phyloP scores from a whole-genome alignment of 1,140 invertebrate species.

The Potamilus streckersoni region DNA sequence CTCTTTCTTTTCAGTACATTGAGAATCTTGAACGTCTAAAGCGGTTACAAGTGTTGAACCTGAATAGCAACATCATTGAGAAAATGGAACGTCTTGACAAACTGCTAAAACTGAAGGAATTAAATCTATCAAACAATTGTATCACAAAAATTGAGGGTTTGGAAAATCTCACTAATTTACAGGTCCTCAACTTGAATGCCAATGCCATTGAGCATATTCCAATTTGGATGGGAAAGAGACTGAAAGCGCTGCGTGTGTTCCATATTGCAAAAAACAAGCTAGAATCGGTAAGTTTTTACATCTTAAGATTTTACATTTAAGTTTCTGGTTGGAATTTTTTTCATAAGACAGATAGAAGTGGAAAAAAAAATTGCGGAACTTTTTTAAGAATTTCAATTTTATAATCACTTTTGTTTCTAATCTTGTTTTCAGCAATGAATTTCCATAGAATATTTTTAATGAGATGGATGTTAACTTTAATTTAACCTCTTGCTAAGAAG shows the following conservation, averaged over 20 bases:
- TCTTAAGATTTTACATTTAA: not conserved
- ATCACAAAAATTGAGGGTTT: constrained; percentile 61
- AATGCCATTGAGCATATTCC: constrained; percentile 64
- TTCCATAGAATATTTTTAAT: no score
- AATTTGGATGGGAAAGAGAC: constrained; percentile 57
- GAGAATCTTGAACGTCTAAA: constrained; percentile 61
- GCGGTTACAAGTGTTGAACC: constrained; percentile 53
- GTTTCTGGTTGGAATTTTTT: not conserved
- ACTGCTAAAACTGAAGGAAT: constrained; percentile 55
- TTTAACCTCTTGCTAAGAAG: no score
- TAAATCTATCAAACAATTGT: constrained; percentile 59
- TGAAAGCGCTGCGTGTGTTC: constrained; percentile 57
- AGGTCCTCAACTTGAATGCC: constrained; percentile 57
- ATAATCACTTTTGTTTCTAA: no score
- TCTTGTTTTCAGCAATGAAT: no score
- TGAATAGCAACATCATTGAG: constrained; percentile 64
- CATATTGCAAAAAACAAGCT: constrained; percentile 60
- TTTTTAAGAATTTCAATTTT: no score
- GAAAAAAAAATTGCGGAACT: no score
- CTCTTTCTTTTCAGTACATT: constrained; percentile 58
- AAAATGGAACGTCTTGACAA: constrained; percentile 63
- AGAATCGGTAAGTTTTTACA: constrained; percentile 48
- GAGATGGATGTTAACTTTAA: no score
- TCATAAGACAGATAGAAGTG: not conserved
- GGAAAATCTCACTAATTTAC: constrained; percentile 55